Conservation (phyloP, 2,113 vertebrate species). For the Psittacus erithacus region DNA sequence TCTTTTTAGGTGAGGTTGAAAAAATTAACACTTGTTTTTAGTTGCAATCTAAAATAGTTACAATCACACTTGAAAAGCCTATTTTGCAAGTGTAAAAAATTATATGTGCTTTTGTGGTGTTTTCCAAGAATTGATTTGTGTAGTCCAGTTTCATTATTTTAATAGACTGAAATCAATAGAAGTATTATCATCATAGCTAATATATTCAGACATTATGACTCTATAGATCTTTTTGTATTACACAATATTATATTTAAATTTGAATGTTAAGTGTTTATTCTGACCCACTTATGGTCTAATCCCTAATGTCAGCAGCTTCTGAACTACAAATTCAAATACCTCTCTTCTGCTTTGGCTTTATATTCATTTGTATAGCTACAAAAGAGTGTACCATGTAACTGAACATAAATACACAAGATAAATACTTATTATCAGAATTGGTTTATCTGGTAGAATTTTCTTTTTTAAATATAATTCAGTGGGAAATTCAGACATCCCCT, state of each 20-base stretch:
- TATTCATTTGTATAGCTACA: not conserved
- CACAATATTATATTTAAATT: conserved; percentile 60
- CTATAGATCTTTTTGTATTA: conserved; percentile 59
- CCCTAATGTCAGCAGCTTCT: conserved; percentile 40
- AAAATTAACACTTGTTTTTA: conserved; percentile 46
- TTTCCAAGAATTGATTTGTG: conserved; percentile 57
- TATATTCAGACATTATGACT: conserved; percentile 58
- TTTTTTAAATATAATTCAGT: not conserved
- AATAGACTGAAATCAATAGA: conserved; percentile 52
- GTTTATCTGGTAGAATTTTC: not conserved
- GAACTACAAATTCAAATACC: not conserved
- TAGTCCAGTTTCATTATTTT: conserved; percentile 68
- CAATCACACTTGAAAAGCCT: conserved; percentile 30
- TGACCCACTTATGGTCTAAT: conserved; percentile 48
- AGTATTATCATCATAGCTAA: conserved; percentile 60
- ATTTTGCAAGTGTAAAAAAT: conserved; percentile 32
- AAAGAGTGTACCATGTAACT: not conserved
- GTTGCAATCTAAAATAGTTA: conserved; percentile 14
- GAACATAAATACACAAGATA: not conserved
- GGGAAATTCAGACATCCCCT: not conserved
- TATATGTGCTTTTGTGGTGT: conserved; percentile 30
- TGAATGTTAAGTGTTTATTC: conserved; percentile 62
- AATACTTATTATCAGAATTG: not conserved
- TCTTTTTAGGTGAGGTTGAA: conserved; percentile 17
- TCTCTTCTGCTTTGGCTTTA: not conserved